phyloP scores from a whole-genome alignment of 2,797 vertebrate species.

The Mormyrus proboscirostris region DNA sequence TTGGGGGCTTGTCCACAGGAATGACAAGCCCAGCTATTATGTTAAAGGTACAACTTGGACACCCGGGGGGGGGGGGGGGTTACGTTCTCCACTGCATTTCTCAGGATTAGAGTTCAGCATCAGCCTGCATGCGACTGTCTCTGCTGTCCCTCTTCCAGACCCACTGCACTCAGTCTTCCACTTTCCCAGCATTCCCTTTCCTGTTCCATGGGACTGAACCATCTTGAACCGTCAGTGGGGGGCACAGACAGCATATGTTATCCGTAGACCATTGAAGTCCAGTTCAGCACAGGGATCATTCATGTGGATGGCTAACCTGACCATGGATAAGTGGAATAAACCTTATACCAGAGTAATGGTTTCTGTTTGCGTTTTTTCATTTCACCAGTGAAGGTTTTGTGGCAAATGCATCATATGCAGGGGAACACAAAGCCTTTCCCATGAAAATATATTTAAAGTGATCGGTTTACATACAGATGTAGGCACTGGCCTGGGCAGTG shows the following conservation, averaged over 20 bases:
- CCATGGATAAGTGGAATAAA: slow-evolving; percentile 62
- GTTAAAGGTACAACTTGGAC: not conserved
- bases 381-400: not conserved
- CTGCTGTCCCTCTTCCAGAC: slow-evolving; percentile 39
- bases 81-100: not conserved
- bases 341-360: slow-evolving; percentile 41
- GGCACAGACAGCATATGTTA: slow-evolving; percentile 40
- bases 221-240: slow-evolving; percentile 28
- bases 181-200: slow-evolving; percentile 68
- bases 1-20: not conserved
- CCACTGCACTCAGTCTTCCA: slow-evolving; percentile 64
- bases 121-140: not conserved
- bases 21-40: not conserved
- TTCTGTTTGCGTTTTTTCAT: not conserved
- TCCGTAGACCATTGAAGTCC: slow-evolving; percentile 41
- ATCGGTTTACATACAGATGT: not conserved
- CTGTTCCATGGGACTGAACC: slow-evolving; percentile 56
- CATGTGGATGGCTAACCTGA: slow-evolving; percentile 53
- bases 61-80: not conserved
- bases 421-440: not conserved
- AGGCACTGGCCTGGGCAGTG: not conserved
- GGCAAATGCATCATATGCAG: not conserved
- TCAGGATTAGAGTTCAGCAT: not conserved
- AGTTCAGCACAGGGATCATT: slow-evolving; percentile 47
- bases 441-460: not conserved